Evolutionary conservation across 1,140 invertebrate species (phyloP).

Genomic region (Drosophila sulfurigaster): DNA sequence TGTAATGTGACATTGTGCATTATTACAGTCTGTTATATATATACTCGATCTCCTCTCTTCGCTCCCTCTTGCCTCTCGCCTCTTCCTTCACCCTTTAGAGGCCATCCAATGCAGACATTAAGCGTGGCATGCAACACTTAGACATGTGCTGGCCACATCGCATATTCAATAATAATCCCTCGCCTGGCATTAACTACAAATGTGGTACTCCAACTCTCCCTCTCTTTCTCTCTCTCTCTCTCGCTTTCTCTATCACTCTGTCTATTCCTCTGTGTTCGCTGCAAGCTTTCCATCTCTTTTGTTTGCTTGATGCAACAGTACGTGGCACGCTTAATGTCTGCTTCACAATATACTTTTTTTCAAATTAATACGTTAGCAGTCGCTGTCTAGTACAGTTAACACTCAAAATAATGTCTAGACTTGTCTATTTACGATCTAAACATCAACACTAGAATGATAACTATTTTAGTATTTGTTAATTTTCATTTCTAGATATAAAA

Average conservation of each 20-base stretch:
- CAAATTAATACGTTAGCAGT: slow-evolving; percentile 36
- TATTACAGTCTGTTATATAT: neutral
- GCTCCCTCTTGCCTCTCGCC: too few relatives aligned
- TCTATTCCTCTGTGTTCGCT: too few relatives aligned
- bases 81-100: too few relatives aligned
- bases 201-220: slow-evolving; percentile 2
- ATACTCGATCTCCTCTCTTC: neutral
- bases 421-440: too few relatives aligned
- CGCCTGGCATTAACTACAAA: slow-evolving; percentile 43
- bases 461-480: too few relatives aligned
- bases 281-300: neutral
- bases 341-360: slow-evolving; percentile 23
- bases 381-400: slow-evolving; percentile 12
- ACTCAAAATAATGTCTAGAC: neutral
- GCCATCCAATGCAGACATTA: neutral
- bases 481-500: too few relatives aligned
- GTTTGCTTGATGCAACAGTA: slow-evolving; percentile 3
- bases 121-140: slow-evolving; percentile 23
- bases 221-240: neutral
- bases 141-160: slow-evolving; percentile 18
- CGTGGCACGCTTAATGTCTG: slow-evolving; percentile 23
- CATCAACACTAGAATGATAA: too few relatives aligned
- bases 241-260: neutral
- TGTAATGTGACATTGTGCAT: slow-evolving; percentile 45
- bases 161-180: slow-evolving; percentile 54